These are phyloP conservation scores for Pangasius djambal DNA, from an alignment of 2,797 vertebrate genomes.

Conservation along the genomic window DNA sequence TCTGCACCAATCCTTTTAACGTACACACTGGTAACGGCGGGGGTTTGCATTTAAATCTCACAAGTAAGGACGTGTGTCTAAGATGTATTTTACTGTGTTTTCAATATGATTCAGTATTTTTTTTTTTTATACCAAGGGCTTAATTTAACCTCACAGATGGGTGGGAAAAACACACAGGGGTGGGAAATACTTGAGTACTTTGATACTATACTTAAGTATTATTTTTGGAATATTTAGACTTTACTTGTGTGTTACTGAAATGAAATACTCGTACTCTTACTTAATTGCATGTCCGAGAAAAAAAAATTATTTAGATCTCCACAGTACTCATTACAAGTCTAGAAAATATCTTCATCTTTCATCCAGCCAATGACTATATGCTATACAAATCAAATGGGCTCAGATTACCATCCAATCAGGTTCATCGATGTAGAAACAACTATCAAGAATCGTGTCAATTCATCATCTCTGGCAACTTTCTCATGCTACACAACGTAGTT, in stretches of 20 bases:
- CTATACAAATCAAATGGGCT: background rate
- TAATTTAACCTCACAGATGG: background rate
- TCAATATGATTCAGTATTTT: background rate
- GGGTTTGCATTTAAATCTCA: too few species aligned
- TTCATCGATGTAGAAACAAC: background rate
- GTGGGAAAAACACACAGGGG: too few species aligned
- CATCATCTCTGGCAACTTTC: background rate
- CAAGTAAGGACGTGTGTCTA: too few species aligned
- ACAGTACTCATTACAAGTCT: background rate
- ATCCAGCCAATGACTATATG: background rate
- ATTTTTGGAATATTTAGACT: background rate
- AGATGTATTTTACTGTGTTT: background rate
- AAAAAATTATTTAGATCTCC: background rate
- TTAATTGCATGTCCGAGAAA: background rate
- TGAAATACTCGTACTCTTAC: background rate
- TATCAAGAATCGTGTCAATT: background rate
- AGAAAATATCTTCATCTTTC: background rate
- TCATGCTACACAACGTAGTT: background rate
- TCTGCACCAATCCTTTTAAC: background rate
- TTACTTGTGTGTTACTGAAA: background rate
- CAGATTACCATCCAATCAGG: background rate
- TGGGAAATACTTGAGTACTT: background rate
- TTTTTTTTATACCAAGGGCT: background rate
- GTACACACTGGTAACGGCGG: background rate
- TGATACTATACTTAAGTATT: background rate